A percentile compares a stretch with the other conserved stretches of the same genome.
Evolutionary conservation across 2,888 invertebrate species (phyloP).

Genomic region (Hymenopus coronatus): DNA sequence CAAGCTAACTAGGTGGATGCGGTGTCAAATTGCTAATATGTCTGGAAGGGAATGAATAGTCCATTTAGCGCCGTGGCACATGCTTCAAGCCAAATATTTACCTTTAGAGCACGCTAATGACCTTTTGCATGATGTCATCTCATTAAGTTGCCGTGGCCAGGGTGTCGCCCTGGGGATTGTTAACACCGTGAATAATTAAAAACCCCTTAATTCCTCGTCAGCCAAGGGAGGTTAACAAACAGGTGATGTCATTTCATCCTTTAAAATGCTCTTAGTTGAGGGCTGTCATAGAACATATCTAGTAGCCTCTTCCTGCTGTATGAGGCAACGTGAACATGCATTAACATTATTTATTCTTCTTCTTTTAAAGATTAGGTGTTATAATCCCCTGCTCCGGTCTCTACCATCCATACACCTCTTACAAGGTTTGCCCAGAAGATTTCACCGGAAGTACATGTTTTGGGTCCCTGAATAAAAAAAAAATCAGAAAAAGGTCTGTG

Average conservation of each 20-base stretch:
- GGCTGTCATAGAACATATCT: too few species aligned
- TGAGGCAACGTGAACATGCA: too few species aligned
- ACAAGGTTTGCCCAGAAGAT: too few species aligned
- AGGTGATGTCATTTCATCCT: not conserved
- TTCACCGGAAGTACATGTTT: too few species aligned
- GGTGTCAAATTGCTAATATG: not conserved
- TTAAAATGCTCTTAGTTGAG: too few species aligned
- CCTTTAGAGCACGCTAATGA: not conserved
- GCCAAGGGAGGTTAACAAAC: not conserved
- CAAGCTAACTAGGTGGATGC: not conserved
- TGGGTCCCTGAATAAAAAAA: too few species aligned
- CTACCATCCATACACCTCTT: too few species aligned
- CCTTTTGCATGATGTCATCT: not conserved
- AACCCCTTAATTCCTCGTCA: not conserved
- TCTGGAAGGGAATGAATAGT: not conserved
- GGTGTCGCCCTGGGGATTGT: not conserved
- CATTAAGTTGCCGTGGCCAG: not conserved
- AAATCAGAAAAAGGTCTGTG: too few species aligned
- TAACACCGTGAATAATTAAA: not conserved
- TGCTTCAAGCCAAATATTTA: not conserved
- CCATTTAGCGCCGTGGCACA: not conserved
- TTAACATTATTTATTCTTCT: too few species aligned
- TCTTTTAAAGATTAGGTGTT: too few species aligned
- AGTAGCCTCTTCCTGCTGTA: too few species aligned
- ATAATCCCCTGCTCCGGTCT: too few species aligned